phyloP scores from a whole-genome alignment of 2,113 vertebrate genomes.

The Dinomys branickii region DNA sequence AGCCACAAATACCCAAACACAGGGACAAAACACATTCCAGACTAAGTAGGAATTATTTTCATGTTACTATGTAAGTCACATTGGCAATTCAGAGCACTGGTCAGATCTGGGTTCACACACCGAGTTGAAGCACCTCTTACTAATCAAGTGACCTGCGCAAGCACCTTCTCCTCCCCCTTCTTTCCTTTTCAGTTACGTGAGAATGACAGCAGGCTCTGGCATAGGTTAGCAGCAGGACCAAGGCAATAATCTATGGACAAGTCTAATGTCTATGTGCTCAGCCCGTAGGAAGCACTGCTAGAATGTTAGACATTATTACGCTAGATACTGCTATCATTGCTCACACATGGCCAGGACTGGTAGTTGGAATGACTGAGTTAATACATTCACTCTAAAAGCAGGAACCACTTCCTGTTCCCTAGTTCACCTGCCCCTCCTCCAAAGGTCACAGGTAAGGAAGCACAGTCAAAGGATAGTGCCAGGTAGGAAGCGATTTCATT shows the following conservation, averaged over 20 bases:
- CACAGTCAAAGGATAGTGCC: neutral
- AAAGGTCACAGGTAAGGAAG: neutral
- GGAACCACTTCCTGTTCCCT: neutral
- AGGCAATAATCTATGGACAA: neutral
- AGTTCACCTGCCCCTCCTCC: neutral
- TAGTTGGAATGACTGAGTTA: neutral
- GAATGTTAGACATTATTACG: neutral
- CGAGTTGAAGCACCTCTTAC: neutral
- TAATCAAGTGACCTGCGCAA: neutral
- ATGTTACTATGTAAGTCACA: neutral
- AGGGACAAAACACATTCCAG: neutral
- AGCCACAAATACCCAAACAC: slow-evolving; percentile 6
- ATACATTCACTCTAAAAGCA: neutral
- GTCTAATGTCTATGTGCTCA: neutral
- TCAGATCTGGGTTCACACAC: neutral
- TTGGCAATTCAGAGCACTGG: neutral
- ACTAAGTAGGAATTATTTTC: neutral
- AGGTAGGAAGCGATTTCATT: slow-evolving; percentile 45
- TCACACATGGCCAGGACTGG: neutral
- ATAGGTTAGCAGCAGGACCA: neutral
- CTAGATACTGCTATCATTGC: neutral
- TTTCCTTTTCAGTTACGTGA: neutral
- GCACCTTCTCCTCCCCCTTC: neutral
- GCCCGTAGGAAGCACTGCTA: neutral
- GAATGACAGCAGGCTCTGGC: neutral